Evolutionary conservation across 64 coral and sea anemone genomes (phyloP).

Genomic region (Dendrophyllia cribrosa): DNA sequence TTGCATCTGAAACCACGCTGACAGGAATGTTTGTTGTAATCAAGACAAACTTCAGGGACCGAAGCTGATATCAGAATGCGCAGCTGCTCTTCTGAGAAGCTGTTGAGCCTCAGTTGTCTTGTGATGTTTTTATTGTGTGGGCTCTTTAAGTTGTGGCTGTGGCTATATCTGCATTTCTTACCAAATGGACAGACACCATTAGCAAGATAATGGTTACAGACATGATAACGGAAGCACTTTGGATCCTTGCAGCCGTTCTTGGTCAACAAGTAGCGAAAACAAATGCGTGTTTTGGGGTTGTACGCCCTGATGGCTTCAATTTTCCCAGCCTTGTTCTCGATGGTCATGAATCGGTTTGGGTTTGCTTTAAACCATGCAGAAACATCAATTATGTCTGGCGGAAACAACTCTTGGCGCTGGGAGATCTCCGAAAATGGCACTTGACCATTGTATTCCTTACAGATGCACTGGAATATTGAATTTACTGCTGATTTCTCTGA

Average conservation of each 20-base stretch:
- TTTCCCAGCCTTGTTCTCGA: slow-evolving; percentile 51
- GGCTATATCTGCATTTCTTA: slow-evolving; percentile 40
- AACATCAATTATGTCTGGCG: slow-evolving; percentile 32
- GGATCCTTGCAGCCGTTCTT: slow-evolving; percentile 32
- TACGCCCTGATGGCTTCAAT: slow-evolving; percentile 58
- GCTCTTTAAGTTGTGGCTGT: slow-evolving; percentile 48
- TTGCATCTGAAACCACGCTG: not conserved
- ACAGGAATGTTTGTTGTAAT: not conserved
- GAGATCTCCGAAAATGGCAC: slow-evolving; percentile 58
- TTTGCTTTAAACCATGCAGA: slow-evolving; percentile 65
- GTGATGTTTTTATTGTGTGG: slow-evolving; percentile 35
- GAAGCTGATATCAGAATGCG: slow-evolving; percentile 32
- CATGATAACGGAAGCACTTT: slow-evolving; percentile 71
- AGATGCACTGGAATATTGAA: slow-evolving; percentile 51
- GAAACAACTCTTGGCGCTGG: slow-evolving; percentile 34
- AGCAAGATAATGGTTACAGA: slow-evolving; percentile 70
- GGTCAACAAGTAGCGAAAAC: slow-evolving; percentile 51
- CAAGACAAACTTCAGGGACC: slow-evolving; percentile 40
- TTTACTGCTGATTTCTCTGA: slow-evolving; percentile 7
- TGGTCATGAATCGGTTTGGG: slow-evolving; percentile 43
- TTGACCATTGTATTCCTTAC: slow-evolving; percentile 43
- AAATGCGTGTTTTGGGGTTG: slow-evolving; percentile 49
- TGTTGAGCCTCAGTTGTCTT: not conserved
- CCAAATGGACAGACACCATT: slow-evolving; percentile 57
- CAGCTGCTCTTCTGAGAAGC: slow-evolving; percentile 53